Evolutionary conservation across 2,113 vertebrate genomes (phyloP).

Genomic region (Clupea harengus): DNA sequence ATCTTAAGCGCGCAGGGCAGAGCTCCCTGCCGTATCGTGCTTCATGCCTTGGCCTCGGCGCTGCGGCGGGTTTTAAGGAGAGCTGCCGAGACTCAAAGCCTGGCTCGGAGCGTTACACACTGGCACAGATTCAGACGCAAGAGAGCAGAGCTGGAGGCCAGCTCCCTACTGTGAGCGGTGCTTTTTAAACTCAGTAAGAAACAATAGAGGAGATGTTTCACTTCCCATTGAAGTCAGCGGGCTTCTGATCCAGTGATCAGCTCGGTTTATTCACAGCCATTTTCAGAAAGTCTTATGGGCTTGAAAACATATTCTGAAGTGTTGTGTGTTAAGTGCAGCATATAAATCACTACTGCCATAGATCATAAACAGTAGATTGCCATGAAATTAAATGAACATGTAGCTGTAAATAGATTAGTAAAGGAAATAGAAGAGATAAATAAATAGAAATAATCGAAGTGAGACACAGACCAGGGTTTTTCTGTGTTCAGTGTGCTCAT

Average conservation of each 20-base stretch:
- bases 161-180: not conserved
- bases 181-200: not conserved
- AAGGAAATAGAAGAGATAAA: not conserved
- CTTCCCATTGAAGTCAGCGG: not conserved
- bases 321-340: not conserved
- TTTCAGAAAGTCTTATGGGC: too few relatives aligned
- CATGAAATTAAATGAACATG: too few relatives aligned
- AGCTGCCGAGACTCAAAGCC: not conserved
- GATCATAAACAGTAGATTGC: too few relatives aligned
- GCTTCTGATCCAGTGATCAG: not conserved
- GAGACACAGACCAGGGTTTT: not conserved
- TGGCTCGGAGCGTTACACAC: not conserved
- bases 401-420: not conserved
- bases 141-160: not conserved
- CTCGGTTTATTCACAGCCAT: not conserved
- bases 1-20: not conserved
- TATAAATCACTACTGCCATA: not conserved
- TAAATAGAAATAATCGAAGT: too few relatives aligned
- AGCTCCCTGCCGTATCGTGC: not conserved
- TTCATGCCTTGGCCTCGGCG: not conserved
- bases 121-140: not conserved
- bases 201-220: not conserved
- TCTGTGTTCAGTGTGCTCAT: not conserved
- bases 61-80: not conserved
- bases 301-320: not conserved